Evolutionary conservation across 2,797 vertebrate genomes (phyloP), one percentile per base, ranked within the genome.

Genomic region (Enteromius trimaculatus): DNA sequence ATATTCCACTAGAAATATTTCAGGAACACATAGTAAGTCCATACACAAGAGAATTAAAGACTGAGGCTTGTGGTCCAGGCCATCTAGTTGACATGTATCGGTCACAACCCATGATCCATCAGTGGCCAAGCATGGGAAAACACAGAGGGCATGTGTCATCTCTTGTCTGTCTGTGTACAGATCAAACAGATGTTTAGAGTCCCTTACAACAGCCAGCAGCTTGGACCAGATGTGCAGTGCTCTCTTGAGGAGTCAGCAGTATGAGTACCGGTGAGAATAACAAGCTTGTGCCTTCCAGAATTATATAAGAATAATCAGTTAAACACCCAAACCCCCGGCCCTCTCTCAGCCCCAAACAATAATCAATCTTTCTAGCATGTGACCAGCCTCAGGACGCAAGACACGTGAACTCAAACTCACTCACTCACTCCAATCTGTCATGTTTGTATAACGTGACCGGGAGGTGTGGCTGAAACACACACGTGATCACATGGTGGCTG

Each of bases 331-430:
- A 60, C 64, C 49, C 29, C 9, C 1, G 53, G 65, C 26, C 58
- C 34, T 42, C 37, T 29, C 23, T 17, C 11, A 16, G 53, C 21
- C 82, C 69, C 62, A 26, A 53, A 65, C 49, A 64, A 47, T 76
- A 72, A 71, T 76, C 78, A 80, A 87, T 89, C 87, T 87, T 70
- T 69, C 71, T 6, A 72, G 47, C 87, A 88, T 85, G 83, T 84
- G 86, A 88, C 26, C n/a, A 49, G 69, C 85, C 71, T 65, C 14
- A 17, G 80, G 79, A 79, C 55, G 31, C 2, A n/a, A 51, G 79
- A 29, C 77, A 58, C 60, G 29, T 29, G 77, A 44, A 82, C 10
- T 6, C 31, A 47, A 44, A 82, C 34, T 4, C 37, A 44, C 34
- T 47, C 34, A 82, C 34, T 4, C 37, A 44, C 34, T 47, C 34